Base-by-base conservation (phyloP, 2,888 invertebrate species). In the Hirudinaria manillensis region DNA sequence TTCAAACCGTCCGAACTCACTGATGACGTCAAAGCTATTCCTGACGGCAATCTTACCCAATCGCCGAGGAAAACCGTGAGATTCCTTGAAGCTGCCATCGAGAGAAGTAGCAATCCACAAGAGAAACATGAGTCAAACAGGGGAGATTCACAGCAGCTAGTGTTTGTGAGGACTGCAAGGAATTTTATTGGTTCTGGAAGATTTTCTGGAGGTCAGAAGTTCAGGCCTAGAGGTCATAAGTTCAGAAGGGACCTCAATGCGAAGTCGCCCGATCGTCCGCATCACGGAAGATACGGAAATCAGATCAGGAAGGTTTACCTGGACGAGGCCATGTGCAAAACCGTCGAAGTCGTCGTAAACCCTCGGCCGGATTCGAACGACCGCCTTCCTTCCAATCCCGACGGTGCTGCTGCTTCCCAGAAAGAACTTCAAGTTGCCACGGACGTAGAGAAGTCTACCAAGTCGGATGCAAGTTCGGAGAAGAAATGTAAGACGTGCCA, bases 161-260 rank as follows among this genome's bases (percentile, higher is more conserved):
- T 45, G 16, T 45, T 45, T 45, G 16, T 45, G 24, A 61, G 61
- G 29, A 61, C 61, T 61, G 61, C 24, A 27, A 24, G 61, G 61
- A 61, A 61, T 61, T 61, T 61, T 29, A 29, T 61, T 61, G 61
- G 61, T 16, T 61, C 61, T 4, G 61, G 61, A 61, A 61, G 61
- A 61, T n/a, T 61, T 61, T 61, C 61, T 61, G 61, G 61, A 24
- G 29, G 61, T 61, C 61, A 61, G 61, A 61, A 61, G 61, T 61
- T 61, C 24, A 61, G 61, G 29, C 24, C 24, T 19, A 24, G 61
- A 61, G 61, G 61, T 61, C 61, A 29, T n/a, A 27, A n/a, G 61
- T 27, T 21, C 61, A 4, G 61, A 61, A 4, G 21, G 29, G 61
- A 61, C 24, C n/a, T 61, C 24, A 61, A 61, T n/a, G 21, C 61